A percentile compares a stretch with the other conserved stretches of the same genome.
Conservation (phyloP, 2,888 invertebrate species). For the Habroteleia sp. region DNA sequence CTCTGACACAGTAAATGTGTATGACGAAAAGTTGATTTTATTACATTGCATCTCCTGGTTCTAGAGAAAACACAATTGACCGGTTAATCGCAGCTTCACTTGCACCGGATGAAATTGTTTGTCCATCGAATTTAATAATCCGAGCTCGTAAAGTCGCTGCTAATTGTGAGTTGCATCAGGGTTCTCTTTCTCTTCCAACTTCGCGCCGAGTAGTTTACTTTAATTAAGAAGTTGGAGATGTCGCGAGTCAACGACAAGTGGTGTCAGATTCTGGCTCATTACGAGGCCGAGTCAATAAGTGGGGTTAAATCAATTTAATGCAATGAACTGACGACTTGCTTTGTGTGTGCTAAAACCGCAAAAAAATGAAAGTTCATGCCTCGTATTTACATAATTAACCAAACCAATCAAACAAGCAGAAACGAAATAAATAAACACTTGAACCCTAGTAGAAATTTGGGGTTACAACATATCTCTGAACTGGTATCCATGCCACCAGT, state of each 20-base stretch:
- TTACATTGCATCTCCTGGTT: conserved; percentile 8
- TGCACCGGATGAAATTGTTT: conserved; percentile 42
- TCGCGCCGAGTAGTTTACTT: conserved; percentile 50
- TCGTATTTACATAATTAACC: too few relatives aligned
- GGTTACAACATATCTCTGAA: too few relatives aligned
- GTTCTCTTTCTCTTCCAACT: conserved; percentile 43
- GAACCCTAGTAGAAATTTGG: too few relatives aligned
- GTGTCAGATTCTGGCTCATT: conserved; percentile 62
- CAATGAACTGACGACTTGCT: too few relatives aligned
- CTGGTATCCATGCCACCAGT: too few relatives aligned
- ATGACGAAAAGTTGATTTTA: conserved; percentile 10
- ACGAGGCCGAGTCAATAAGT: conserved; percentile 25
- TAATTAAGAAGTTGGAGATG: conserved; percentile 62
- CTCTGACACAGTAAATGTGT: too few relatives aligned
- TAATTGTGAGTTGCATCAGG: conserved; percentile 49
- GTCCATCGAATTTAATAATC: conserved; percentile 58
- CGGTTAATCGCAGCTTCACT: conserved; percentile 38
- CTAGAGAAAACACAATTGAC: conserved; percentile 26
- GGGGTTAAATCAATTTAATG: conserved; percentile 60
- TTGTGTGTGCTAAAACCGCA: too few relatives aligned
- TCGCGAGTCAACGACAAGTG: conserved; percentile 50
- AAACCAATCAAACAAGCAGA: too few relatives aligned
- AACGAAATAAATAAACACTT: too few relatives aligned
- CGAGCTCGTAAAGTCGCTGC: conserved; percentile 45
- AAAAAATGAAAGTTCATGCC: too few relatives aligned